These are phyloP conservation scores for Buathra laborator DNA, from an alignment of 2,888 invertebrate genomes.

Conservation along the genomic window DNA sequence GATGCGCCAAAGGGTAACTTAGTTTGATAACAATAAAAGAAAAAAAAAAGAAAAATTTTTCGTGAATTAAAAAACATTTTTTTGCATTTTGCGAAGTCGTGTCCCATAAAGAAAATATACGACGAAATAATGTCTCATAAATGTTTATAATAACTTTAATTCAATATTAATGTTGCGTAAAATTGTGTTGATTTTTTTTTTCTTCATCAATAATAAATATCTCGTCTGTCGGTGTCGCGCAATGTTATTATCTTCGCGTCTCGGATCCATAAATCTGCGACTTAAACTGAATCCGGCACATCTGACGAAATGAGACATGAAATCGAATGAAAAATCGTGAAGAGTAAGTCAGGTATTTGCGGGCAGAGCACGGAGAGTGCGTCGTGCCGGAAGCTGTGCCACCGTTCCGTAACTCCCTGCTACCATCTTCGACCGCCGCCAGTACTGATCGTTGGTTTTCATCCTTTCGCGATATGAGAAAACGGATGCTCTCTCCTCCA, in stretches of 20 bases:
- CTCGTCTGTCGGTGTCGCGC: background rate
- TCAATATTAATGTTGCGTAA: background rate
- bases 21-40: background rate
- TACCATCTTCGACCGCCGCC: constrained; percentile 39
- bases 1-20: too few species aligned
- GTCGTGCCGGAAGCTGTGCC: constrained; percentile 50
- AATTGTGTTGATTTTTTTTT: background rate
- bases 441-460: constrained; percentile 64
- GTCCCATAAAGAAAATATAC: too few species aligned
- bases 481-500: constrained; percentile 64
- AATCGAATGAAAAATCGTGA: constrained; percentile 45
- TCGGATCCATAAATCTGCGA: background rate
- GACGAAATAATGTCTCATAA: background rate
- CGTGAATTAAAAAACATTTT: too few species aligned
- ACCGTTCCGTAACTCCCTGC: constrained; percentile 37
- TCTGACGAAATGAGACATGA: constrained; percentile 37
- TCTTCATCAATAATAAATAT: background rate
- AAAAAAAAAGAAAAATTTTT: too few species aligned
- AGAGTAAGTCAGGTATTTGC: constrained; percentile 26
- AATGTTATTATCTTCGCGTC: background rate
- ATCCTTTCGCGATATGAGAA: constrained; percentile 68
- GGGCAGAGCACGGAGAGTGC: constrained; percentile 3
- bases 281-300: background rate
- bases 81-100: too few species aligned
- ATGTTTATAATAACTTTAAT: background rate